Conservation (phyloP, 2,113 vertebrate species). For the Malurus cyaneus region DNA sequence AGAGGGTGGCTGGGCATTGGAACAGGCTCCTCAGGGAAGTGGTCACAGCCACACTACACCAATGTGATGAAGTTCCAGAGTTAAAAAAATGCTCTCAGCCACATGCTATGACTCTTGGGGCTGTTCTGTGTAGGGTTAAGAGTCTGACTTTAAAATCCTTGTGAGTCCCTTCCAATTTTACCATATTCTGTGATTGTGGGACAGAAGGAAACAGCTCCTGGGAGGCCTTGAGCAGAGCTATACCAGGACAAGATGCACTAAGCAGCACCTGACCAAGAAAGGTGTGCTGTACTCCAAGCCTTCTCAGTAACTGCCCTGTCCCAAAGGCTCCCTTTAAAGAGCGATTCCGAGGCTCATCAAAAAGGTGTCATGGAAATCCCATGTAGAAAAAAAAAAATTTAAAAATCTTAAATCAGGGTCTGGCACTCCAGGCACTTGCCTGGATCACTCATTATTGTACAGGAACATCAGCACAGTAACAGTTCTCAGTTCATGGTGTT, state of each 20-base stretch:
- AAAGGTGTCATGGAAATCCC: neutral
- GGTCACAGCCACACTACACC: neutral
- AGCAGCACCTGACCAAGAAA: neutral
- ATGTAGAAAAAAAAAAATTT: neutral
- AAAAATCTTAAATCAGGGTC: neutral
- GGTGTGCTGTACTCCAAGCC: neutral
- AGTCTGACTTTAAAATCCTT: neutral
- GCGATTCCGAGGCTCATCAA: neutral
- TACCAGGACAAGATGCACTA: accelerated
- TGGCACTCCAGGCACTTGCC: neutral
- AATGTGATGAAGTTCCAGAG: neutral
- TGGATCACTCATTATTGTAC: neutral
- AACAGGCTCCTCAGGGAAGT: neutral
- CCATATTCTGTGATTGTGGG: neutral
- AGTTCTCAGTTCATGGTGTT: neutral
- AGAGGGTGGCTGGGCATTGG: accelerated
- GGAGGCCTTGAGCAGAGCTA: neutral
- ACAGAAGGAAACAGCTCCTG: neutral
- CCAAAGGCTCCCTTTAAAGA: neutral
- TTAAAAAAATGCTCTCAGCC: neutral
- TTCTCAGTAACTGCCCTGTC: neutral
- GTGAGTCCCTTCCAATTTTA: neutral
- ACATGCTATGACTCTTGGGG: neutral
- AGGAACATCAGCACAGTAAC: neutral
- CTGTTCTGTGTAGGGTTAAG: neutral